These are phyloP conservation scores for Pollimyrus isidori DNA, from an alignment of 2,113 vertebrate species.

Conservation along the genomic window DNA sequence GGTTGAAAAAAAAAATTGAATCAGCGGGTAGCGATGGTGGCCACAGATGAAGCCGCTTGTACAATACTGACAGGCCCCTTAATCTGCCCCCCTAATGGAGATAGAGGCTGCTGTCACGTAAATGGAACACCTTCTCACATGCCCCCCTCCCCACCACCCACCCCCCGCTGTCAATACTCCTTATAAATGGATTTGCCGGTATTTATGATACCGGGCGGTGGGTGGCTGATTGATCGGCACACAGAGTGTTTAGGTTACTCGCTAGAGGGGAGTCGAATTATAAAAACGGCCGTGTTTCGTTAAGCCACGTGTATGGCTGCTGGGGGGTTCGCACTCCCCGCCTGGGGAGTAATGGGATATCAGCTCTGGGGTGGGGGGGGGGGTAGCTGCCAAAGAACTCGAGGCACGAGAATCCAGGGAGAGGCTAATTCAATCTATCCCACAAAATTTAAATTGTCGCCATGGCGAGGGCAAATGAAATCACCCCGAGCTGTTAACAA, in stretches of 20 bases:
- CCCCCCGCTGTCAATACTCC: background rate
- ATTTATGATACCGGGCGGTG: background rate
- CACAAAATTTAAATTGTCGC: background rate
- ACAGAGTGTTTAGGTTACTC: background rate
- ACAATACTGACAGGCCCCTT: background rate
- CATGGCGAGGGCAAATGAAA: background rate
- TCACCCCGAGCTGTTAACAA: background rate
- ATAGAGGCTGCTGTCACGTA: background rate
- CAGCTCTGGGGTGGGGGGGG: background rate
- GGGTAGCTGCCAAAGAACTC: background rate
- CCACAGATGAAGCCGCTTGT: background rate
- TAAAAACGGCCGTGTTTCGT: background rate
- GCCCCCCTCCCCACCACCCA: background rate
- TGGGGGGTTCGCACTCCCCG: background rate
- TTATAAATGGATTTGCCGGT: conserved; percentile 7
- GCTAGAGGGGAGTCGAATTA: background rate
- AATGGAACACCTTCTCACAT: background rate
- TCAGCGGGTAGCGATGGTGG: background rate
- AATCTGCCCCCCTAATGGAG: conserved; percentile 2
- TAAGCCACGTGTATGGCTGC: background rate
- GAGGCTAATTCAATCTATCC: conserved; percentile 4
- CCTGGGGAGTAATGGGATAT: background rate
- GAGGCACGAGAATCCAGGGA: background rate
- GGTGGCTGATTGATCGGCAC: background rate
- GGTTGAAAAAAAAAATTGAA: background rate